phyloP scores from a whole-genome alignment of 1,140 invertebrate species.

The Rhagoletis zephyria region DNA sequence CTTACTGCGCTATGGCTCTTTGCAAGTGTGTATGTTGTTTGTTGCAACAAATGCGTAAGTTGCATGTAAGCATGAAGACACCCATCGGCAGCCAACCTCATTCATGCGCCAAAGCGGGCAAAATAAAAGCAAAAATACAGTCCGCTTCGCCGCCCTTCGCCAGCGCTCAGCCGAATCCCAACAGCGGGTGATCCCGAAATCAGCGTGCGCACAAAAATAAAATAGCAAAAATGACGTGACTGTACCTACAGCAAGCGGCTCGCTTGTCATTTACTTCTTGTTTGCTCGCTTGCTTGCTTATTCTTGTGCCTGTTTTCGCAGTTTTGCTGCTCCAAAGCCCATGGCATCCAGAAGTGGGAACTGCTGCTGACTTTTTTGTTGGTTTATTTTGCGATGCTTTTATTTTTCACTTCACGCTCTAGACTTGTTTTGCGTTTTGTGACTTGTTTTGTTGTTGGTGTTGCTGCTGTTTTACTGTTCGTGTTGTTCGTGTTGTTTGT shows the following conservation, averaged over 20 bases:
- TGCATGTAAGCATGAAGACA: neutral
- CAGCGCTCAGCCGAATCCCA: neutral
- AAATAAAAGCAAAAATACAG: constrained; percentile 21
- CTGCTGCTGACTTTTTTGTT: neutral
- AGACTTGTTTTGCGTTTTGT: constrained; percentile 33
- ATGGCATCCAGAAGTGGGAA: constrained; percentile 45
- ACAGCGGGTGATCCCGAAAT: constrained; percentile 27
- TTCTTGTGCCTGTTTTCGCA: constrained; percentile 23
- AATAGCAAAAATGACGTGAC: constrained; percentile 45
- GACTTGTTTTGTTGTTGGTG: neutral
- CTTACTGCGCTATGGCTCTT: constrained; percentile 4
- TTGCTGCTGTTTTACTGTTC: neutral
- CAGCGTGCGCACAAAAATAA: constrained; percentile 21
- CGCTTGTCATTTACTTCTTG: neutral
- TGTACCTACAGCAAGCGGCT: neutral
- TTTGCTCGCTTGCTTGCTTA: neutral
- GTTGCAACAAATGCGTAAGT: neutral
- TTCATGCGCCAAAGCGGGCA: neutral
- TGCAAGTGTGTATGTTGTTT: neutral
- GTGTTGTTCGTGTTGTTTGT: too few relatives aligned
- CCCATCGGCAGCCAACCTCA: neutral
- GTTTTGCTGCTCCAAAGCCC: constrained; percentile 21
- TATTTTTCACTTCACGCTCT: constrained; percentile 38
- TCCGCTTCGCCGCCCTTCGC: neutral
- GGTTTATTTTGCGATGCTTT: neutral